phyloP scores from a whole-genome alignment of 2,113 vertebrate species.

The Entomyzon cyanotis region DNA sequence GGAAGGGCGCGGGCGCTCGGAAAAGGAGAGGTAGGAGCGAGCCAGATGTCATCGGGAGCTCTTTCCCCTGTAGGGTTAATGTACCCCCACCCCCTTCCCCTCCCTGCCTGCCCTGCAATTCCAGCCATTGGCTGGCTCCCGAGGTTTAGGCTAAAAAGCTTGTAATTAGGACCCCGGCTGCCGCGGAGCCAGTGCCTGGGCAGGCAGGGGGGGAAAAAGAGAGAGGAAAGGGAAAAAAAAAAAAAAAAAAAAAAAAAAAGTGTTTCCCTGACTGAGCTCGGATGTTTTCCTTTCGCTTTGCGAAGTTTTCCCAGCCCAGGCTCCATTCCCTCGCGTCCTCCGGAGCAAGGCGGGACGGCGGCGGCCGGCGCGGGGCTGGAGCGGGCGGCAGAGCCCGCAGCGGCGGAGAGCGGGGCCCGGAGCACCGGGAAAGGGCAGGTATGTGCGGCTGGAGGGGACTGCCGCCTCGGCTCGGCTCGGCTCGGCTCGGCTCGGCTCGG shows the following conservation, averaged over 20 bases:
- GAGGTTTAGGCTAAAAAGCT: slow-evolving; percentile 56
- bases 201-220: not conserved
- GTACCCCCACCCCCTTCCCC: not conserved
- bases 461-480: not conserved
- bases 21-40: slow-evolving; percentile 45
- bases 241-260: not conserved
- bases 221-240: not conserved
- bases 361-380: not conserved
- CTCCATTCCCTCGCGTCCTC: not conserved
- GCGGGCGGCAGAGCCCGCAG: not conserved
- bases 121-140: slow-evolving; percentile 61
- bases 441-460: not conserved
- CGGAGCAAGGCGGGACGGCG: not conserved
- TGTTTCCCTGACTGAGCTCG: not conserved
- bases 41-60: slow-evolving; percentile 2
- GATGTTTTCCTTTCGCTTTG: slow-evolving; percentile 62
- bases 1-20: slow-evolving; percentile 40
- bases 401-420: not conserved
- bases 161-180: slow-evolving; percentile 63
- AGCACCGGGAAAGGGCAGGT: not conserved
- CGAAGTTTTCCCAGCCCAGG: not conserved
- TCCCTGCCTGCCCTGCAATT: slow-evolving; percentile 38
- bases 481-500: not conserved
- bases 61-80: slow-evolving; percentile 57
- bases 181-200: slow-evolving; percentile 49